Evolutionary conservation across 2,888 invertebrate genomes (phyloP).

Genomic region (Chymomyza fuscimana): DNA sequence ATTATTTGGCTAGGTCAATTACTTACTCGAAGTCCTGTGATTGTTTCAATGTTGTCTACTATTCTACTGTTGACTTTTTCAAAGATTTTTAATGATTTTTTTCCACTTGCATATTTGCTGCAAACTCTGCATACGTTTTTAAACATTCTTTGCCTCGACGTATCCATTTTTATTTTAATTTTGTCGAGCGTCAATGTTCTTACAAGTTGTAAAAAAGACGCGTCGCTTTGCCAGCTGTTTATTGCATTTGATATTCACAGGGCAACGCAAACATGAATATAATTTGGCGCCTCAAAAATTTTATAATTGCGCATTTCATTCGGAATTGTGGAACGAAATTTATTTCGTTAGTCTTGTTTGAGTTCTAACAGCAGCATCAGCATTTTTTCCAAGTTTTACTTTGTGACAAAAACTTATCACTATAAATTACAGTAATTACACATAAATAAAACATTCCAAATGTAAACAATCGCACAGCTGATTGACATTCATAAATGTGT

Average conservation of each 20-base stretch:
- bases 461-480: neutral
- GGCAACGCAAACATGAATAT: neutral
- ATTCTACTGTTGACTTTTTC: slow-evolving; percentile 50
- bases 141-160: slow-evolving; percentile 39
- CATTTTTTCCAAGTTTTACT: too few species aligned
- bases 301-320: too few species aligned
- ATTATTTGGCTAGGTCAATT: neutral
- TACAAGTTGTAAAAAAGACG: slow-evolving; percentile 30
- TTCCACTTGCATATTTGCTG: slow-evolving; percentile 61
- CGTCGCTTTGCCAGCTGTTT: slow-evolving; percentile 40
- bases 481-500: neutral
- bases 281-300: too few species aligned
- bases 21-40: slow-evolving; percentile 55
- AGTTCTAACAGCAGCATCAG: too few species aligned
- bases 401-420: too few species aligned
- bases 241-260: slow-evolving; percentile 21
- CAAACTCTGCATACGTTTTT: slow-evolving; percentile 65
- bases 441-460: neutral
- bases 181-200: neutral
- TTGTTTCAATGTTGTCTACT: slow-evolving; percentile 49
- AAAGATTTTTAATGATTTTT: slow-evolving; percentile 59
- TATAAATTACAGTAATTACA: too few species aligned
- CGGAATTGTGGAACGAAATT: too few species aligned
- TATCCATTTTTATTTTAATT: neutral
- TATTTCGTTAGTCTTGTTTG: too few species aligned